Conservation (phyloP, 2,888 invertebrate species). For the Dascillus cervinus region DNA sequence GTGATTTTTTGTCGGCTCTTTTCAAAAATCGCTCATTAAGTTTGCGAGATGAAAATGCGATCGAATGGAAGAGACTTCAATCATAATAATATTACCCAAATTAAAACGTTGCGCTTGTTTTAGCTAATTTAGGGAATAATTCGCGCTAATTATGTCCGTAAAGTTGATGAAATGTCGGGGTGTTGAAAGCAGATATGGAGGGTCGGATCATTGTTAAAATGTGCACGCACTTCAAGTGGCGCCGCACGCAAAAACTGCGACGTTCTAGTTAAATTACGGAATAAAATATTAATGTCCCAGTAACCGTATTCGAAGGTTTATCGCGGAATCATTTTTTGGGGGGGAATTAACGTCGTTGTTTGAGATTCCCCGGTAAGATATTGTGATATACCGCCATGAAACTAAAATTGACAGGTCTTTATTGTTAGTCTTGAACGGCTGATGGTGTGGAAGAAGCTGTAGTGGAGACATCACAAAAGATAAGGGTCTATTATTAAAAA, state of each 20-base stretch:
- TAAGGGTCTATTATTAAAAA: background rate
- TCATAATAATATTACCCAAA: constrained; percentile 14
- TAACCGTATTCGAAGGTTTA: too few relatives aligned
- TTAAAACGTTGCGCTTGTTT: constrained; percentile 17
- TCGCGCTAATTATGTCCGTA: constrained; percentile 12
- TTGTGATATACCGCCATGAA: constrained; percentile 1
- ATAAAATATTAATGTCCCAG: too few relatives aligned
- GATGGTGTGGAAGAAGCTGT: background rate
- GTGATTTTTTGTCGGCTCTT: constrained; percentile 15
- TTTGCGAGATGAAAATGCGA: too few relatives aligned
- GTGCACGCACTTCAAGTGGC: constrained; percentile 2
- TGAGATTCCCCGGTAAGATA: constrained; percentile 6
- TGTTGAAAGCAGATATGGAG: constrained; percentile 3
- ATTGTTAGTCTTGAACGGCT: constrained; percentile 1
- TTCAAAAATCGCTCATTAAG: too few relatives aligned
- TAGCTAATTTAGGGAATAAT: constrained; percentile 13
- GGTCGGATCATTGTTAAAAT: constrained; percentile 1
- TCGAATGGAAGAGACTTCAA: too few relatives aligned
- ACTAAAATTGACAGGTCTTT: constrained; percentile 10
- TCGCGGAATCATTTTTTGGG: too few relatives aligned
- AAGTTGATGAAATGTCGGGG: constrained; percentile 12
- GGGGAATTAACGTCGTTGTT: too few relatives aligned
- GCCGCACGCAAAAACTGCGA: constrained; percentile 3
- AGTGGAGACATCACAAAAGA: background rate
- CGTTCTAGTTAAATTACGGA: too few relatives aligned